A percentile compares a stretch with the other conserved stretches of the same genome.
Conservation (phyloP, 2,888 invertebrate genomes). For the Drosophila nigricruria region DNA sequence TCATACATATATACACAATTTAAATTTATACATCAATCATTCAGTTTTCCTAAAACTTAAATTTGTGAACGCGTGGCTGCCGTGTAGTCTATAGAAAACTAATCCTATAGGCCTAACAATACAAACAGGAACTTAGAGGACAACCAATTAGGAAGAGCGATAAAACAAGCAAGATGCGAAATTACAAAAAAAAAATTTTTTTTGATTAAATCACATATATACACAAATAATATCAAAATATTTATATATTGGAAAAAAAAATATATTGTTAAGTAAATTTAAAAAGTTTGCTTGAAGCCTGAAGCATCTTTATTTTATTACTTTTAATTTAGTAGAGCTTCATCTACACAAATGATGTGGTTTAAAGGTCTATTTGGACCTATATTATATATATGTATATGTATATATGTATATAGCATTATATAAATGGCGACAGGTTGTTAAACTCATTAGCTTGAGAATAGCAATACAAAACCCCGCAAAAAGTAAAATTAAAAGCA, state of each 20-base stretch:
- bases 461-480: neutral
- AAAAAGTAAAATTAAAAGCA: slow-evolving; percentile 11
- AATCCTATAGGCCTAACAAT: neutral
- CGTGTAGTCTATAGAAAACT: neutral
- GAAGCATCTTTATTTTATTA: neutral
- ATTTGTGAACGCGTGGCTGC: neutral
- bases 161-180: too few relatives aligned
- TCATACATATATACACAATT: neutral
- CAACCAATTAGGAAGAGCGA: neutral
- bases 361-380: neutral
- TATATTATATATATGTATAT: slow-evolving; percentile 15
- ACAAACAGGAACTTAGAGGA: neutral
- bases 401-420: too few relatives aligned
- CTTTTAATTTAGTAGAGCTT: neutral
- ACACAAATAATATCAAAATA: neutral
- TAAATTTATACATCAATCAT: neutral
- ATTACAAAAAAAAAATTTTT: too few relatives aligned
- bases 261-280: neutral
- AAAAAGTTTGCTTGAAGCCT: neutral
- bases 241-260: neutral
- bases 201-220: too few relatives aligned
- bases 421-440: slow-evolving; percentile 60
- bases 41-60: neutral
- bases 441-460: slow-evolving; percentile 60
- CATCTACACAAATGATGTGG: neutral